Conservation (phyloP, 2,797 vertebrate genomes). For the Menidia menidia region DNA sequence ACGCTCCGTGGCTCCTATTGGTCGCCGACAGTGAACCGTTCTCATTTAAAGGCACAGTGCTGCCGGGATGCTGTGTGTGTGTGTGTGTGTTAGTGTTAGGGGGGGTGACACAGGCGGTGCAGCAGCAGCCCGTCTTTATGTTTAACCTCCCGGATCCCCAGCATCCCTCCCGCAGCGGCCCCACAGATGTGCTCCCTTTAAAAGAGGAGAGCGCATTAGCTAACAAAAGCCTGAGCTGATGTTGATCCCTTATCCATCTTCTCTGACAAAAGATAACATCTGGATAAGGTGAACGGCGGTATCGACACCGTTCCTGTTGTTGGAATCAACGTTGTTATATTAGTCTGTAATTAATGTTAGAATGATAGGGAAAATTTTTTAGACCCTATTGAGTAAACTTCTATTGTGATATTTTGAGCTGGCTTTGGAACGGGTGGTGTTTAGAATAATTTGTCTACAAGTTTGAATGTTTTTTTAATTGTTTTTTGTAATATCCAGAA, state of each 20-base stretch:
- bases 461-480: too few species aligned
- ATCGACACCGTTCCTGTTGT: not conserved
- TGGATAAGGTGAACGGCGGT: not conserved
- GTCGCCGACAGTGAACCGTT: slow-evolving; percentile 66
- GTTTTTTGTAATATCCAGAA: too few species aligned
- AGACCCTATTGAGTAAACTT: not conserved
- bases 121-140: slow-evolving; percentile 22
- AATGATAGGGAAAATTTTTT: not conserved
- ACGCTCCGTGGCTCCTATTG: slow-evolving; percentile 88
- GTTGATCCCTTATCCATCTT: not conserved
- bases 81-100: not conserved
- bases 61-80: not conserved
- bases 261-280: not conserved
- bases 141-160: not conserved
- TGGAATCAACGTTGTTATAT: not conserved
- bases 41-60: slow-evolving; percentile 84
- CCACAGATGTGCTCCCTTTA: not conserved
- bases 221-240: not conserved
- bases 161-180: not conserved
- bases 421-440: too few species aligned
- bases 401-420: not conserved
- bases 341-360: too few species aligned
- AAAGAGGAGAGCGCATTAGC: too few species aligned
- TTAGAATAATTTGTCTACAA: too few species aligned
- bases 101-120: slow-evolving; percentile 35